Conservation (phyloP, 2,113 vertebrate genomes). For the Acrocephalus kingi region DNA sequence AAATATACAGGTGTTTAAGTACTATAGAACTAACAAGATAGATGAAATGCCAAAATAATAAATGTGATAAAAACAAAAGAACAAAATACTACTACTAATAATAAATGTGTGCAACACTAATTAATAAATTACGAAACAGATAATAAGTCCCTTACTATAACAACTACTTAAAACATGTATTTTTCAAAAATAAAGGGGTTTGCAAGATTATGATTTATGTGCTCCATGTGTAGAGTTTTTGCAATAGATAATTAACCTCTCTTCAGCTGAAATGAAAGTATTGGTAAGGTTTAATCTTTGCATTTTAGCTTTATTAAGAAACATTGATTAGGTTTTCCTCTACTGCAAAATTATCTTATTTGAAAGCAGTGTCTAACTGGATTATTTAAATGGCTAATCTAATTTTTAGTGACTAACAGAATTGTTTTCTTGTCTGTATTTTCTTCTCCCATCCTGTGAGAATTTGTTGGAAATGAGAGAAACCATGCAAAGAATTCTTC, state of each 20-base stretch:
- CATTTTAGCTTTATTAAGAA: neutral
- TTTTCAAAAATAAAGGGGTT: neutral
- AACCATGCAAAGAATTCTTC: neutral
- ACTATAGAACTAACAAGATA: neutral
- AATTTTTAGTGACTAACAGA: neutral
- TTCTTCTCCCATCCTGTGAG: neutral
- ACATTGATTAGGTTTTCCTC: neutral
- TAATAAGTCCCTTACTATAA: neutral
- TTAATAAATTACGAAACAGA: neutral
- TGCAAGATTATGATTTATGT: neutral
- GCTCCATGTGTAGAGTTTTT: neutral
- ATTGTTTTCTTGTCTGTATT: neutral
- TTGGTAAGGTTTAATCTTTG: neutral
- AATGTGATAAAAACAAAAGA: neutral
- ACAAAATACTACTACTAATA: neutral
- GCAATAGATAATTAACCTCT: neutral
- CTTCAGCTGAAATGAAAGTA: neutral
- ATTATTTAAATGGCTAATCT: neutral
- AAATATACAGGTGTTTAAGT: neutral
- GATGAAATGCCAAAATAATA: neutral
- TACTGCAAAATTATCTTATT: neutral
- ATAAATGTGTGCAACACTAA: fast-evolving
- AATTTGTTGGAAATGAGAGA: neutral
- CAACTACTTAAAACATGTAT: neutral
- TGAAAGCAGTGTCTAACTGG: neutral